A percentile compares a stretch with the other conserved stretches of the same genome.
These are phyloP conservation scores for Recurvirostra avosetta DNA, from an alignment of 2,113 vertebrate species.

Conservation along the genomic window DNA sequence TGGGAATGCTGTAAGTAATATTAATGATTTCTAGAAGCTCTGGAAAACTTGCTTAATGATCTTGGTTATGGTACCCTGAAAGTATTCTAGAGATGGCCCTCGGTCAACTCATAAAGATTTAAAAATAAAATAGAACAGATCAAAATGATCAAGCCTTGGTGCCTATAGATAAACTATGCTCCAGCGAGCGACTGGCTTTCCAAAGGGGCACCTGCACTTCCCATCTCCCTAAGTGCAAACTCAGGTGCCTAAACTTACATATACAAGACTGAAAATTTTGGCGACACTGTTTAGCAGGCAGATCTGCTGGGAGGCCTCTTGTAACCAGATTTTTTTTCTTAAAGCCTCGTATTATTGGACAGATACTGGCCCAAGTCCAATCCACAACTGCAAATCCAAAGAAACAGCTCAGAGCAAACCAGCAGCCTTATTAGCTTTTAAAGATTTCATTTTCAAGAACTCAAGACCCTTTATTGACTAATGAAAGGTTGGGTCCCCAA, in stretches of 20 bases:
- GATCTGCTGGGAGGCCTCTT: slow-evolving; percentile 15
- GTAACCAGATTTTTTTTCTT: background rate
- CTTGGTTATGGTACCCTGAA: background rate
- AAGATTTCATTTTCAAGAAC: slow-evolving; percentile 68
- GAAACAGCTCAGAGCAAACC: slow-evolving; percentile 49
- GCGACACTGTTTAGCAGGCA: background rate
- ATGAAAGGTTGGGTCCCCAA: slow-evolving; percentile 65
- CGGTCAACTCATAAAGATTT: background rate
- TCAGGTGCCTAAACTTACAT: background rate
- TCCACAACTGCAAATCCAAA: slow-evolving; percentile 43
- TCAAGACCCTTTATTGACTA: slow-evolving; percentile 66
- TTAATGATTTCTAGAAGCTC: background rate
- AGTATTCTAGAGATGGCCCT: background rate
- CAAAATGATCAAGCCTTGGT: background rate
- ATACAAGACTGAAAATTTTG: background rate
- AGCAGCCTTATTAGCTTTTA: slow-evolving; percentile 63
- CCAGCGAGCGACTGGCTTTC: background rate
- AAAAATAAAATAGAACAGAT: background rate
- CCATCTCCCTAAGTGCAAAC: background rate
- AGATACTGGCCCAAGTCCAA: slow-evolving; percentile 52
- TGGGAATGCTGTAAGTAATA: background rate
- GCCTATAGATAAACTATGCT: background rate
- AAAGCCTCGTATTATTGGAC: slow-evolving; percentile 41
- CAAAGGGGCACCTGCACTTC: background rate
- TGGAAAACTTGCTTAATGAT: background rate